Conservation (phyloP, 2,797 vertebrate species). For the Ara ararauna region DNA sequence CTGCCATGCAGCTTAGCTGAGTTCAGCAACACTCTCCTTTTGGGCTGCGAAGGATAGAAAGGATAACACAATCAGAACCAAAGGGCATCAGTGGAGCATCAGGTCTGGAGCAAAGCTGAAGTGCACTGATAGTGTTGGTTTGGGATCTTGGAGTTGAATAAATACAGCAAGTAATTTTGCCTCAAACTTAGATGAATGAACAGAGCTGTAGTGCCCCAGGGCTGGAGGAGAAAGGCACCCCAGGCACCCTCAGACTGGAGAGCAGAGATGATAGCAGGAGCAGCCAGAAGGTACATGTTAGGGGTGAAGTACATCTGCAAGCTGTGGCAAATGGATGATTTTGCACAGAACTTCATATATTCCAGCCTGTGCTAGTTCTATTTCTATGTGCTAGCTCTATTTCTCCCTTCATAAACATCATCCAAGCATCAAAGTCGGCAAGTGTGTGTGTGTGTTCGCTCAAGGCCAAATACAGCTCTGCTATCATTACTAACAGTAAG, state of each 20-base stretch:
- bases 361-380: neutral
- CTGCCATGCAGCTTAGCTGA: neutral
- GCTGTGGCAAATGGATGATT: neutral
- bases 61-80: neutral
- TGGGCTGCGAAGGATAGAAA: neutral
- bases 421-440: conserved; percentile 24
- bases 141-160: neutral
- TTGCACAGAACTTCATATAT: neutral
- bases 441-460: neutral
- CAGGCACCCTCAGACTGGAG: neutral
- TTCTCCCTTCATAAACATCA: conserved; percentile 4
- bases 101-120: neutral
- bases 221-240: neutral
- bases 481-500: neutral
- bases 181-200: neutral
- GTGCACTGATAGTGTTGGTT: neutral
- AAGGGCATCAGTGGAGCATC: neutral
- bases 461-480: conserved; percentile 33
- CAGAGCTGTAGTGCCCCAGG: neutral
- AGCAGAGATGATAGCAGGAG: neutral
- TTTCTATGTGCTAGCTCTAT: neutral
- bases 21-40: neutral
- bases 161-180: neutral
- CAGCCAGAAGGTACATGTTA: neutral
- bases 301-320: neutral